These are phyloP conservation scores for Patella ulyssiponensis DNA, from an alignment of 2,888 invertebrate species.

Conservation along the genomic window DNA sequence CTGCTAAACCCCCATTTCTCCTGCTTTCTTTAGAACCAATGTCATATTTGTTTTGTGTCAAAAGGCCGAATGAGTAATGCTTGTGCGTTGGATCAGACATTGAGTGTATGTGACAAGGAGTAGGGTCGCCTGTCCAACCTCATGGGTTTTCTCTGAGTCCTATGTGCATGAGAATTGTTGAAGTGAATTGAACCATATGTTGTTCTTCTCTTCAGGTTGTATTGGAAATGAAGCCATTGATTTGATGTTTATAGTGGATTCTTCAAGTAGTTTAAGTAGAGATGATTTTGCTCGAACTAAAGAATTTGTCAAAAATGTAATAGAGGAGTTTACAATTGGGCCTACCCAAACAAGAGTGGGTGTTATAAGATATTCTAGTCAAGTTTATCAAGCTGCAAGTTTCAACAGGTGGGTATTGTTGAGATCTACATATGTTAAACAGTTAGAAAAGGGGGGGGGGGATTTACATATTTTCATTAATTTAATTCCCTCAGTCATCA, in stretches of 20 bases:
- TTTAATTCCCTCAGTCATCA: too few species aligned
- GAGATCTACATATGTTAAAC: too few species aligned
- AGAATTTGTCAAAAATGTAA: not conserved
- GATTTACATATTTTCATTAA: too few species aligned
- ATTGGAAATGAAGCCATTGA: conserved; percentile 13
- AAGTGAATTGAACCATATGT: too few species aligned
- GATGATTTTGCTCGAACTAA: not conserved
- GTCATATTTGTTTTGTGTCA: conserved; percentile 39
- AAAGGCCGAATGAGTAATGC: too few species aligned
- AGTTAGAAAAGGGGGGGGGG: too few species aligned
- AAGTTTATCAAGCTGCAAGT: not conserved
- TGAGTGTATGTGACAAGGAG: too few species aligned
- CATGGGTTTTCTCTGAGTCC: too few species aligned
- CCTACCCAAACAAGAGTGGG: not conserved
- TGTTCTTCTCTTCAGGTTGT: too few species aligned
- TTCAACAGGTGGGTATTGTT: not conserved
- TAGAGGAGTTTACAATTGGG: not conserved
- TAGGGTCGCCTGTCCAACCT: not conserved
- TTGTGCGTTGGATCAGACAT: too few species aligned
- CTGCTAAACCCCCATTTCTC: conserved; percentile 33
- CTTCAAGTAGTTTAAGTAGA: conserved; percentile 12
- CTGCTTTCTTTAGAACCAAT: conserved; percentile 37
- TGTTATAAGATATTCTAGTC: not conserved
- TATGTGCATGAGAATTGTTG: too few species aligned
- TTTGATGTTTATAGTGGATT: conserved; percentile 16